Base-by-base conservation (phyloP, 1,140 invertebrate species). In the Drosophila quadrilineata region DNA sequence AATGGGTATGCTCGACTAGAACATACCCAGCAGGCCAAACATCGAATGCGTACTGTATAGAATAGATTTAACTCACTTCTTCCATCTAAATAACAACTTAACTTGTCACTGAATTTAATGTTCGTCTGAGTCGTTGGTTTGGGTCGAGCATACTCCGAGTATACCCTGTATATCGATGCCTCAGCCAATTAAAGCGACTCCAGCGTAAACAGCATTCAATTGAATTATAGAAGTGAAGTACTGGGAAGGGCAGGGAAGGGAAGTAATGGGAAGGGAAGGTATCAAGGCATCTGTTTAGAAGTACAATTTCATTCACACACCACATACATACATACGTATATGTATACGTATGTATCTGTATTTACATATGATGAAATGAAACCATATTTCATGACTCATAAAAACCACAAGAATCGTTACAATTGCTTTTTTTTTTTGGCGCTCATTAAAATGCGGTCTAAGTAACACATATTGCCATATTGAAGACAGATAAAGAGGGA, bases 401-500 rank as follows among this genome's bases (percentile, higher is more conserved):
- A 64, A n/a, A 57, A 48, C 40, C 52, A 1, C 14, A 59, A 50
- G 24, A 56, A 45, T 57, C 60, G 38, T 41, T 57, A 52, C 33
- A 45, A 57, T 52, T 46, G 52, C 12, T 29, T 56, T 22, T 22
- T 33, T n/a, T n/a, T n/a, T n/a, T n/a, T n/a, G n/a, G 59, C 40
- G 48, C 59, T 57, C 58, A 71, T 71, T 56, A 52, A 57, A 70
- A 48, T 41, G 16, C 19, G 10, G 36, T n/a, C 50, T 33, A 53
- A 58, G 40, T 63, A 46, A 46, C 14, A 8, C 26, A 52, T 43
- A 26, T 43, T n/a, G n/a, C n/a, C n/a, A 28, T 16, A 31, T 10
- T 6, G 3, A 48, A 10, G 9, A 17, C n/a, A n/a, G n/a, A n/a
- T n/a, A n/a, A n/a, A n/a, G 4, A 22, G 14, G 35, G 8, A 19